These are phyloP conservation scores for Hoplostethus atlanticus DNA, from an alignment of 2,797 vertebrate genomes.

Conservation along the genomic window DNA sequence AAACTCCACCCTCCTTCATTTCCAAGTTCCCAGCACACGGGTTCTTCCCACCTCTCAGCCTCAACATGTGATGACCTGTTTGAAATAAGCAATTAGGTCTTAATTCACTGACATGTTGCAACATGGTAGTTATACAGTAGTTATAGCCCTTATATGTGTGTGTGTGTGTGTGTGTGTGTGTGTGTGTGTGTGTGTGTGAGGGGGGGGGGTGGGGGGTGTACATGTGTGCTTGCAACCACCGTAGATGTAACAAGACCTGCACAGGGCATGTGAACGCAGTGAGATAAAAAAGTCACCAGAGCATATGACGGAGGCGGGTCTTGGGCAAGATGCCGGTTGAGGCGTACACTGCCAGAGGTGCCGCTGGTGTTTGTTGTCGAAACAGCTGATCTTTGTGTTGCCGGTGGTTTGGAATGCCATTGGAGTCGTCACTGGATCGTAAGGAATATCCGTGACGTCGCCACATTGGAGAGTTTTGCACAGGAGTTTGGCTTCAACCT, in stretches of 20 bases:
- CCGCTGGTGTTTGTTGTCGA: rapidly evolving
- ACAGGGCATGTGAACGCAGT: not conserved
- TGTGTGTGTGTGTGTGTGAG: not conserved
- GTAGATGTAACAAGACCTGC: too few relatives aligned
- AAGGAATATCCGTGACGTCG: rapidly evolving
- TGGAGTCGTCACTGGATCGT: rapidly evolving
- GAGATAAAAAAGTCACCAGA: constrained; percentile 45
- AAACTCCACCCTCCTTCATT: rapidly evolving
- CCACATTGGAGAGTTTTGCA: constrained; percentile 48
- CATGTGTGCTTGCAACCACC: not conserved
- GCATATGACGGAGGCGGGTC: constrained; percentile 55
- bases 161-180: not conserved
- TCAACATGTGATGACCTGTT: constrained; percentile 57
- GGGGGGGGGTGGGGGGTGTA: not conserved
- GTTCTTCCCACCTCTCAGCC: constrained; percentile 37
- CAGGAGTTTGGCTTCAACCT: not conserved
- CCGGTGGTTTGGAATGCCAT: rapidly evolving
- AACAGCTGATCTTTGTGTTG: constrained; percentile 25
- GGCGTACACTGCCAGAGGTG: constrained; percentile 73
- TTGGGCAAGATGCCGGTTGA: rapidly evolving
- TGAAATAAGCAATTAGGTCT: not conserved
- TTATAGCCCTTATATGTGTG: not conserved
- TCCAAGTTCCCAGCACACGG: constrained; percentile 68
- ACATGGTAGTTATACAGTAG: too few relatives aligned
- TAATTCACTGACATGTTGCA: not conserved